These are phyloP conservation scores for Melanerpes formicivorus DNA, from an alignment of 2,113 vertebrate species.

Conservation along the genomic window DNA sequence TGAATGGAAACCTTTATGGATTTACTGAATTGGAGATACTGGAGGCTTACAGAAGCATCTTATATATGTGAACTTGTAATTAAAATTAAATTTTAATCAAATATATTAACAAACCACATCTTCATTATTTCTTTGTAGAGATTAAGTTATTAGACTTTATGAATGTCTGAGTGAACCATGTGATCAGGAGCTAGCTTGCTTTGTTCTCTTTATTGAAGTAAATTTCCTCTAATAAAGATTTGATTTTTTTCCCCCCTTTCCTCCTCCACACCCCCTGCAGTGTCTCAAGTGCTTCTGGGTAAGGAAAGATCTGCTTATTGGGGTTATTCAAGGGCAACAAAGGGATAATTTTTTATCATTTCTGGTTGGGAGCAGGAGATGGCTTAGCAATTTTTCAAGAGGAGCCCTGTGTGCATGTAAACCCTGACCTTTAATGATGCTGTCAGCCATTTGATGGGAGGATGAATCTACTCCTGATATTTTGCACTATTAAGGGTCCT, in stretches of 20 bases:
- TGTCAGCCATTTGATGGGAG: not conserved
- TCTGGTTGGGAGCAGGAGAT: not conserved
- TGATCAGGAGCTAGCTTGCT: not conserved
- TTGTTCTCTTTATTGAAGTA: not conserved
- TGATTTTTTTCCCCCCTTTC: not conserved
- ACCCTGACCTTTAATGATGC: not conserved
- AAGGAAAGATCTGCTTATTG: not conserved
- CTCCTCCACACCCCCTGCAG: fast-evolving
- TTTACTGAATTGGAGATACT: not conserved
- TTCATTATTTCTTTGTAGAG: not conserved
- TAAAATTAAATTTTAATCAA: not conserved
- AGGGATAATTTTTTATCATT: not conserved
- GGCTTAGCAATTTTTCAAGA: not conserved
- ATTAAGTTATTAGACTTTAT: not conserved
- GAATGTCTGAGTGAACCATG: not conserved
- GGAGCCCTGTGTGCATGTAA: not conserved
- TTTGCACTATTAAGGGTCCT: not conserved
- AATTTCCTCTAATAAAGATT: not conserved
- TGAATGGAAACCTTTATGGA: not conserved
- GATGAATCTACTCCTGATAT: not conserved
- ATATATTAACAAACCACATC: not conserved
- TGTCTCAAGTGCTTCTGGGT: not conserved
- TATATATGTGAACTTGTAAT: not conserved
- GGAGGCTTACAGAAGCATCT: not conserved
- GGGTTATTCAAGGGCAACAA: not conserved